Percentiles rank a stretch among this genome's conserved stretches.
These are phyloP conservation scores for Nymphalis urticae DNA, from an alignment of 2,888 invertebrate species.

Conservation along the genomic window DNA sequence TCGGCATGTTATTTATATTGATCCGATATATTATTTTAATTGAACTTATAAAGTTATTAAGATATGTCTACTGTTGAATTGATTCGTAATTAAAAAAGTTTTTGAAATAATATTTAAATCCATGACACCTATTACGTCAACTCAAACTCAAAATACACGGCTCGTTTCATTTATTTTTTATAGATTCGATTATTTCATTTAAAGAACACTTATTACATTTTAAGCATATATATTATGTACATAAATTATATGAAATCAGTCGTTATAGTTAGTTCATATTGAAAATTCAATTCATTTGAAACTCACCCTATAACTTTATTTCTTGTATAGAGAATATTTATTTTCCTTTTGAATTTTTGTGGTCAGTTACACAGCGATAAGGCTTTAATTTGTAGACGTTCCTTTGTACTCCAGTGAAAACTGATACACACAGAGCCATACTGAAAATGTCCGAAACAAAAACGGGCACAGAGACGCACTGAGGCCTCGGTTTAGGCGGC, in stretches of 20 bases:
- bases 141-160: too few relatives aligned
- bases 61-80: too few relatives aligned
- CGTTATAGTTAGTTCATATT: too few relatives aligned
- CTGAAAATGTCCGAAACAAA: conserved; percentile 48
- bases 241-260: too few relatives aligned
- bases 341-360: conserved; percentile 28
- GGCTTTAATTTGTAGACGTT: conserved; percentile 30
- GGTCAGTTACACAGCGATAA: conserved; percentile 23
- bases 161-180: too few relatives aligned
- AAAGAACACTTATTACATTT: too few relatives aligned
- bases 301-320: conserved; percentile 4
- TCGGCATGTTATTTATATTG: conserved; percentile 10
- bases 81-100: too few relatives aligned
- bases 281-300: neutral
- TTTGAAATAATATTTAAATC: too few relatives aligned
- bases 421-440: conserved; percentile 36
- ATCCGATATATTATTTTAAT: neutral
- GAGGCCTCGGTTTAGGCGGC: conserved; percentile 40
- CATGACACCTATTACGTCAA: too few relatives aligned
- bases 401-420: conserved; percentile 35
- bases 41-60: too few relatives aligned
- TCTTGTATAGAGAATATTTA: conserved; percentile 18
- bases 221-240: too few relatives aligned
- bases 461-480: conserved; percentile 33
- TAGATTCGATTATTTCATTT: too few relatives aligned